Evolutionary conservation across 2,113 vertebrate species (phyloP).

Genomic region (Cyprinodon brontotheroides): DNA sequence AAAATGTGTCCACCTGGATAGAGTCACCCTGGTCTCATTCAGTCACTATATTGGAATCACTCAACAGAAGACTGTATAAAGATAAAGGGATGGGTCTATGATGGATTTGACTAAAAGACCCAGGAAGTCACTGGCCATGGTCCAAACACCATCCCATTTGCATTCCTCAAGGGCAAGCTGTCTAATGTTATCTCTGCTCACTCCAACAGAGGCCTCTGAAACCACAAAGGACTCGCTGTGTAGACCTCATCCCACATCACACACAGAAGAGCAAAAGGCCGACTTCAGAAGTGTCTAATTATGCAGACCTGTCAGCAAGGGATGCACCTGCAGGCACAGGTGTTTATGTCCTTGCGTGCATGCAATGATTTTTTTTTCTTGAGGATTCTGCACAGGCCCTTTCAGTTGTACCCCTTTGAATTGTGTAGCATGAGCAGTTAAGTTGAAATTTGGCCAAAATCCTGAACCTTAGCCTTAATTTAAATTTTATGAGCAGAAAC

Average conservation of each 20-base stretch:
- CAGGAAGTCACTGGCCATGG: constrained; percentile 46
- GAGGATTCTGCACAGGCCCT: constrained; percentile 17
- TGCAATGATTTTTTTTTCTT: background rate
- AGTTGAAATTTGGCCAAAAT: constrained; percentile 7
- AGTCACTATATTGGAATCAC: constrained; percentile 11
- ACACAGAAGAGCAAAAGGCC: constrained; percentile 22
- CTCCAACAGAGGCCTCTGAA: constrained; percentile 54
- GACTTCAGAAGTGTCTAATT: constrained; percentile 60
- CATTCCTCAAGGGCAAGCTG: constrained; percentile 73
- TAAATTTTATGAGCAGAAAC: background rate
- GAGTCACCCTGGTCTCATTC: background rate
- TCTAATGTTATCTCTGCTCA: constrained; percentile 69
- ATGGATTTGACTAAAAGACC: constrained; percentile 43
- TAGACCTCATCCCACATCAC: constrained; percentile 52
- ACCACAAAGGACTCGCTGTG: constrained; percentile 74
- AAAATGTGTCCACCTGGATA: constrained; percentile 3
- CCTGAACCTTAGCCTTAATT: background rate
- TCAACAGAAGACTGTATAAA: constrained; percentile 10
- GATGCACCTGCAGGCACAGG: constrained; percentile 73
- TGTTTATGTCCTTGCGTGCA: constrained; percentile 45
- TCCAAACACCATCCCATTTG: constrained; percentile 49
- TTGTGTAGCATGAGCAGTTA: background rate
- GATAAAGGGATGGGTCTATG: constrained; percentile 33
- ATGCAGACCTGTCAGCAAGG: constrained; percentile 45
- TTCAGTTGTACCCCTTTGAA: constrained; percentile 12